Conservation (phyloP, 2,888 invertebrate genomes). For the Dascillus cervinus region DNA sequence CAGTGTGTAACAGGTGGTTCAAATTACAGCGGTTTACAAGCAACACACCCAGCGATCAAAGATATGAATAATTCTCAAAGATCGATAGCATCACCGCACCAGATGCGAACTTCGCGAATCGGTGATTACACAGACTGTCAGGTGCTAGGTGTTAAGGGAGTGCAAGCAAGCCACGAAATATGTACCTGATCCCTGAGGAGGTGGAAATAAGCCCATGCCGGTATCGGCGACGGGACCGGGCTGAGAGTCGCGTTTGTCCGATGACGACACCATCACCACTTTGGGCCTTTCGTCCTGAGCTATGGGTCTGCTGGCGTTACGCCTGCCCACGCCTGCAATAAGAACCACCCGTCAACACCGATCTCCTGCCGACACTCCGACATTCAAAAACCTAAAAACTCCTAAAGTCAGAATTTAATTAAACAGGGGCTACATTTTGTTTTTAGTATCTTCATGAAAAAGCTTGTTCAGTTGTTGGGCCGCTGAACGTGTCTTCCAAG, state of each 20-base stretch:
- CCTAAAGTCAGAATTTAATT: slow-evolving; percentile 1
- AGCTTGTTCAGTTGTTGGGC: slow-evolving; percentile 25
- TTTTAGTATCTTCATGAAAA: slow-evolving; percentile 13
- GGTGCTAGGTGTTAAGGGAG: slow-evolving; percentile 13
- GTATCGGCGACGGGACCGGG: slow-evolving; percentile 30
- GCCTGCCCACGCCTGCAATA: slow-evolving; percentile 39
- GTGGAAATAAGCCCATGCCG: slow-evolving; percentile 42
- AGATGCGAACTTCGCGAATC: slow-evolving; percentile 16
- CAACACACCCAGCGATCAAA: slow-evolving; percentile 30
- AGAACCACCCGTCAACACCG: slow-evolving; percentile 34
- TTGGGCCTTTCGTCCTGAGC: slow-evolving; percentile 38
- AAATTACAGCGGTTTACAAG: slow-evolving; percentile 38
- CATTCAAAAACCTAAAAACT: slow-evolving; percentile 8
- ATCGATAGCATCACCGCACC: slow-evolving; percentile 22
- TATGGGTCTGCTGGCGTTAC: slow-evolving; percentile 37
- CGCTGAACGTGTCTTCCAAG: slow-evolving; percentile 25
- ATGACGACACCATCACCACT: slow-evolving; percentile 37
- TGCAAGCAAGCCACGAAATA: slow-evolving; percentile 12
- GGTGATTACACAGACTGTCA: slow-evolving; percentile 5
- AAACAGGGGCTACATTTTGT: slow-evolving; percentile 12
- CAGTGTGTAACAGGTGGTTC: slow-evolving; percentile 37
- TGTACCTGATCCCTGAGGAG: slow-evolving; percentile 42
- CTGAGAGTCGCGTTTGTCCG: slow-evolving; percentile 35
- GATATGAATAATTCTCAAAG: slow-evolving; percentile 29
- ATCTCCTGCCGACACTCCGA: slow-evolving; percentile 16